These are phyloP conservation scores for Cetoscarus ocellatus DNA, from an alignment of 2,797 vertebrate species.

Conservation along the genomic window DNA sequence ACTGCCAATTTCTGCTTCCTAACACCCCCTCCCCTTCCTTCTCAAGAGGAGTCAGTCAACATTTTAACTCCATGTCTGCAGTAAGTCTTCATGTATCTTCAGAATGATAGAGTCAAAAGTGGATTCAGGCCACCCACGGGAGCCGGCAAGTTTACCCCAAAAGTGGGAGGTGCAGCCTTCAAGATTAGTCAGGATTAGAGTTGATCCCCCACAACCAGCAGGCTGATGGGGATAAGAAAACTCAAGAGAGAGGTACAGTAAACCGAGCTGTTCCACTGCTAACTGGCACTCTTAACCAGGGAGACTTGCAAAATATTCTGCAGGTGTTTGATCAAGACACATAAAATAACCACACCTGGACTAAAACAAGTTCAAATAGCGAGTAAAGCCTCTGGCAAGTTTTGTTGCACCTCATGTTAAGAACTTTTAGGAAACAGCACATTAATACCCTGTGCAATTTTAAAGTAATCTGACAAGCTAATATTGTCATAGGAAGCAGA, in stretches of 20 bases:
- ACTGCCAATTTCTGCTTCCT: too few relatives aligned
- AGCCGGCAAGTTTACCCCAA: constrained; percentile 28
- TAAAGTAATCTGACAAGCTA: background rate
- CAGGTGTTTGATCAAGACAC: background rate
- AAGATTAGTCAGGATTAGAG: constrained; percentile 76
- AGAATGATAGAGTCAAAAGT: constrained; percentile 11
- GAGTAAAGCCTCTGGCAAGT: background rate
- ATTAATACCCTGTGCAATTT: background rate
- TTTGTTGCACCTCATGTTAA: background rate
- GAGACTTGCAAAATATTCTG: background rate
- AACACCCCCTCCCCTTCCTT: too few relatives aligned
- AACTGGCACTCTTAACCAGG: constrained; percentile 46
- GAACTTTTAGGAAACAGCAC: background rate
- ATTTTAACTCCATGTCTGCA: background rate
- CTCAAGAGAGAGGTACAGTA: constrained; percentile 46
- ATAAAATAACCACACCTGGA: background rate
- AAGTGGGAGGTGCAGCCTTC: constrained; percentile 64
- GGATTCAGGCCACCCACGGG: constrained; percentile 20
- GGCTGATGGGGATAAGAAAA: constrained; percentile 61
- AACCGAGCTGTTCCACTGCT: constrained; percentile 41
- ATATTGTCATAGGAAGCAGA: too few relatives aligned
- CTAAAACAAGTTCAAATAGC: background rate
- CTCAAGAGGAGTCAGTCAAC: background rate
- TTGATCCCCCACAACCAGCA: constrained; percentile 66
- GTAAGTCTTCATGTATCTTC: constrained; percentile 12